Base-by-base conservation (phyloP, 2,888 invertebrate species). In the Agapostemon virescens region DNA sequence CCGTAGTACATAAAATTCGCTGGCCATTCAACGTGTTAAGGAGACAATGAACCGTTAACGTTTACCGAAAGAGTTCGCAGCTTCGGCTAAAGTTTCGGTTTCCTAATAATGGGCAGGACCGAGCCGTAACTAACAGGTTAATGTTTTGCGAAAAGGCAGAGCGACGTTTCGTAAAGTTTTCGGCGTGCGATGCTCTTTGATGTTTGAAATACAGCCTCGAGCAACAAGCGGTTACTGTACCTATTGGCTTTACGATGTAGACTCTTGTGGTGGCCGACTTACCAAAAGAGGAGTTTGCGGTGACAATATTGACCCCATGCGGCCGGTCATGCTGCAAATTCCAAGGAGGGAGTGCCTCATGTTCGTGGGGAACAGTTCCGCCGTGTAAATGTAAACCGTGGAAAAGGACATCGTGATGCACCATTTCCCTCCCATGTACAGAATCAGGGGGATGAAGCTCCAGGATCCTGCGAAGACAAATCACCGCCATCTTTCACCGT, bases 301-400 rank as follows among this genome's bases (percentile, higher is more conserved):
- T 40, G 96, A 96, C 72, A 95, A 91, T 90, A 96, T 94, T 23
- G 95, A 95, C 20, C 96, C 96, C 77, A 96, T 85, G 20, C 96
- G 93, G 63, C 96, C 96, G 85, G 95, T 94, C 93, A 96, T 95
- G 68, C 96, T 95, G 92, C 95, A 95, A 69, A 95, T 94, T 6
- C 95, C 95, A 68, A 96, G 93, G 84, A 95, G 93, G 26, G 95
- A 95, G 88, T 95, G 95, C 74, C 96, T 94, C 71, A 95, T 93
- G 81, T 93, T 93, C 67, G 96, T 96, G 15, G 96, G 96, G 91
- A 96, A 96, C 92, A 96, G 93, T 93, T 96, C 96, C 58, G 95
- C 94, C 52, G 96, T 95, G 91, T 94, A 95, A 89, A 96, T 94
- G 92, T 96, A 96, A 85, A 95, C 91, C 26, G 95, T 94, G 89